Base-by-base conservation (phyloP, 2,113 vertebrate genomes). In the Hystrix brachyura region DNA sequence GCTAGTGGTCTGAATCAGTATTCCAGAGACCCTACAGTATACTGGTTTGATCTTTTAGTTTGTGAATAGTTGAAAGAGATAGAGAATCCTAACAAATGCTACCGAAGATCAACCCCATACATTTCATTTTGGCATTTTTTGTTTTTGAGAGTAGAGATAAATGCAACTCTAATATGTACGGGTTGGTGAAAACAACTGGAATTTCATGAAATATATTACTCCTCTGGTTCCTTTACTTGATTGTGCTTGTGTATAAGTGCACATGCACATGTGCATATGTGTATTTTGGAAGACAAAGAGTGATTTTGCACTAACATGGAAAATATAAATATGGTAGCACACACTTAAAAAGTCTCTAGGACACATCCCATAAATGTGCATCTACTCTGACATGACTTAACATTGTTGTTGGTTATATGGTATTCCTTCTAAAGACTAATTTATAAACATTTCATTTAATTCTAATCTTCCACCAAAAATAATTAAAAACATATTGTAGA, bases 141-240 rank as follows among this genome's bases (percentile, higher is more conserved):
- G 18, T 60, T 94, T 85, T 90, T 80, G 27, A 89, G 21, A 87
- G 23, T 46, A 95, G 17, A 93, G 43, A 90, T 65, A 90, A 89
- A 86, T 32, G 1, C 5, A 76, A 76, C 10, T 3, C 0, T 19
- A 92, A 87, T 15, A 21, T 62, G 29, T 55, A 43, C 0, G 71
- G 34, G 1, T 62, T 78, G 32, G 34, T 84, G 15, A 76, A 87
- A 89, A 69, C 51, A 87, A 84, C 10, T 55, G 14, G 7, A 15
- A 87, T 80, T 95, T 95, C 27, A 97, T 53, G 43, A 53, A 55
- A 65, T 51, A 3, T 38, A 48, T 34, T 65, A 57, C 7, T 55
- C 12, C 5, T 1, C 38, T 38, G 8, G 87, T 85, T 87, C 57
- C 72, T 17, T 89, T 78, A 51, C 53, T 74, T 27, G 60, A 32